Evolutionary conservation across 2,113 vertebrate species (phyloP), one percentile per base, ranked within the genome.

Genomic region (Camelus dromedarius): DNA sequence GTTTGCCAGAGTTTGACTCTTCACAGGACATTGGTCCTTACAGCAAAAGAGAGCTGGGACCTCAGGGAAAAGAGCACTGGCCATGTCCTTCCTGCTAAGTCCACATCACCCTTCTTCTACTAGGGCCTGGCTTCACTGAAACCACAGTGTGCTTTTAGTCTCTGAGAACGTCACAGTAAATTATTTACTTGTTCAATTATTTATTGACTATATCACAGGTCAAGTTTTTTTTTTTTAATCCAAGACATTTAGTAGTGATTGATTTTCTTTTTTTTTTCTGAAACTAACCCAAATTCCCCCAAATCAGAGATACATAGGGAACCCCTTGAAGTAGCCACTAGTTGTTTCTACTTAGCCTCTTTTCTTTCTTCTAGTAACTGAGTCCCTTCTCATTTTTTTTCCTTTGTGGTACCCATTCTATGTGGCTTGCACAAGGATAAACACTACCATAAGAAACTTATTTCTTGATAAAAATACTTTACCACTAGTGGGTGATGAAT

Each of bases 251-350:
- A 90, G 8, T 54, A 75, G 10, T 2, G 32, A 66, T 16, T 77
- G 16, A 79, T 35, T 76, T 89, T 42, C 10, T 12, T 50, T 96
- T 60, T 38, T 10, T 8, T 38, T 10, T 8, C 18, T 52, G 11
- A 97, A 82, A 86, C 30, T 9, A 56, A 66, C 26, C 26, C 54
- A 76, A 66, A 82, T 93, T 91, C 10, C 60, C 72, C 85, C 72
- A 58, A 13, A 48, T 82, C 38, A 28, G 18, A 38, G 5, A 11
- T 66, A 6, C 14, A 24, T 11, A 66, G 77, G 14, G 22, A 91
- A 12, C 11, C 5, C 24, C 52, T 50, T 62, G 8, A 80, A 56
- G 85, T 50, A 42, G 35, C 69, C 56, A 42, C 32, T 13, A 13
- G 3, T 56, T 70, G 22, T 46, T 79, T 52, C 9, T 72, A 20